Evolutionary conservation across 2,113 vertebrate species (phyloP), one percentile per base, ranked within the genome.

Genomic region (Paralichthys olivaceus): DNA sequence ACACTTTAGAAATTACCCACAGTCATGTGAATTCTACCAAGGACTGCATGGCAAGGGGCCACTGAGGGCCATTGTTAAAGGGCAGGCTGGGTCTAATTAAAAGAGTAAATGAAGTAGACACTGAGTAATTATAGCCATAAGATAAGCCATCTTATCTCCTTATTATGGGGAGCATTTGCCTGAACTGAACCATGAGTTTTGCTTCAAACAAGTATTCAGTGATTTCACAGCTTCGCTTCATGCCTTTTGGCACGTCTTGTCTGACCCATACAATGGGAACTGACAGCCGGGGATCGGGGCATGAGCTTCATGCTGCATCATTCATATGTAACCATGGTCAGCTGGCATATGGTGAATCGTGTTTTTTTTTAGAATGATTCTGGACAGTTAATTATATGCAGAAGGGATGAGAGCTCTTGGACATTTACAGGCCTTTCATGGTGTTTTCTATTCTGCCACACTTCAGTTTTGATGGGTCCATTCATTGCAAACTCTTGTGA

Each of bases 31-130:
- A 72, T 72, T 63, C 53, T 75, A 58, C 40, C 32, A 66, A 72
- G 40, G 19, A 74, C 45, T 49, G 53, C 79, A 12, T 15, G 40
- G 40, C 74, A 51, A 57, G 25, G 58, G 66, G 70, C 53, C 56
- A 57, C 58, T 68, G 37, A 71, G 57, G 63, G 53, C 66, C 66
- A 13, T 63, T 70, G 65, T 78, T 91, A 79, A 84, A 83, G 87
- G 77, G 64, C 64, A 77, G 43, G 23, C 63, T 62, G 66, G 14
- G 72, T 86, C 59, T 83, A 80, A 88, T 88, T 85, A 89, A 80
- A 90, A 73, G 20, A 49, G 72, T 28, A 84, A 77, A 88, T 84
- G 49, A 87, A 83, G 72, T 70, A 65, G 43, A 83, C 56, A 75
- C 51, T 79, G 74, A 82, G 7, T 74, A 79, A 88, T 87, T 84